Base-by-base conservation (phyloP, 2,888 invertebrate species). In the Abrostola triplasia region DNA sequence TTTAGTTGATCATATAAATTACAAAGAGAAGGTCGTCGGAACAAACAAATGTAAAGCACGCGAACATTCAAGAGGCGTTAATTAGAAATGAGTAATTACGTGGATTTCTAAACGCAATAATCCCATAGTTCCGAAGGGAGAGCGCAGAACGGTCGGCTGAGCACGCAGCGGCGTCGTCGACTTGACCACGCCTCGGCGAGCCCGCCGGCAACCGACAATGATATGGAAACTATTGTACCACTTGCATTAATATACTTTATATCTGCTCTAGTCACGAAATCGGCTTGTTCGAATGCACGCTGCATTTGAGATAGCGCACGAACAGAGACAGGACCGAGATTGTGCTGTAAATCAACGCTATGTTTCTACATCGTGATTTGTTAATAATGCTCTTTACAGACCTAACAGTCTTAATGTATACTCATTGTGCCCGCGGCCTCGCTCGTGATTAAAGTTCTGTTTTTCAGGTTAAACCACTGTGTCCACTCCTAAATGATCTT, bases 121-220 rank as follows among this genome's bases (percentile, higher is more conserved):
- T 83, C 82, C 75, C 76, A 78, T 83, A 83, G 84, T 77, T 76
- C 77, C 73, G 76, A 78, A 80, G 86, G 86, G 83, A 84, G 84
- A 84, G 83, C 77, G 75, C 68, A 57, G 66, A 75, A 88, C 86
- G 91, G 84, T 88, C 82, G 82, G 89, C 80, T 90, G 86, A 79
- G 71, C 87, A 84, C 85, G 78, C 51, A 49, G 67, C 79, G 77
- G 76, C 78, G 61, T 62, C 64, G 74, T 64, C 78, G 78, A 77
- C 73, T 81, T 76, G 80, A 86, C 82, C 86, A 87, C 87, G 90
- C 90, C 85, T 88, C 88, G 88, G 50, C 84, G 84, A 71, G 74
- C 77, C 70, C 83, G 82, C 80, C 73, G 69, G 78, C 81, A 78
- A 65, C 79, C 70, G 76, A 82, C 80, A 83, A 83, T 82, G 80